Evolutionary conservation across 1,140 invertebrate species (phyloP).

Genomic region (Berghia stephanieae): DNA sequence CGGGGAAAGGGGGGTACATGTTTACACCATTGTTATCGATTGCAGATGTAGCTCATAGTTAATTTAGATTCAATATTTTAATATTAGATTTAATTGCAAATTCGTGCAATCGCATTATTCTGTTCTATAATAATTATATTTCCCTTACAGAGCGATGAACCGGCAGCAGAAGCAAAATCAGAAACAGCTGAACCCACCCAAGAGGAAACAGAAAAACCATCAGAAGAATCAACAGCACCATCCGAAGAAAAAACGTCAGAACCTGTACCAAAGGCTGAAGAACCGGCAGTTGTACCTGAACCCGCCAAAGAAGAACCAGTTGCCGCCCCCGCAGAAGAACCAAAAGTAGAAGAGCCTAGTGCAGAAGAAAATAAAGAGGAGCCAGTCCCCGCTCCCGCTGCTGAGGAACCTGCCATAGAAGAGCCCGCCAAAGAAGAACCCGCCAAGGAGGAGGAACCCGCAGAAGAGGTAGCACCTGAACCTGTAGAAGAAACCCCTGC

Average conservation of each 20-base stretch:
- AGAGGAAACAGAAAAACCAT: not conserved
- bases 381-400: not conserved
- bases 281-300: not conserved
- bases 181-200: too few relatives aligned
- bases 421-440: not conserved
- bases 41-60: too few relatives aligned
- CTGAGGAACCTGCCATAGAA: not conserved
- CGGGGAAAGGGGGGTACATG: too few relatives aligned
- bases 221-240: not conserved
- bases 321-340: not conserved
- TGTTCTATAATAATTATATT: too few relatives aligned
- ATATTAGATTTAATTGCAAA: too few relatives aligned
- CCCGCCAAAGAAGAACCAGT: not conserved
- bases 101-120: too few relatives aligned
- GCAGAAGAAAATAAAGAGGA: not conserved
- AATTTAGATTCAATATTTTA: too few relatives aligned
- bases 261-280: not conserved
- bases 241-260: conserved; percentile 6
- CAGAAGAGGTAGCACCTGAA: conserved; percentile 10
- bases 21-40: too few relatives aligned
- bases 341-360: not conserved
- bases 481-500: not conserved
- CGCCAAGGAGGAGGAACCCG: not conserved
- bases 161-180: too few relatives aligned
- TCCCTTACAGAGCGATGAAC: too few relatives aligned